Evolutionary conservation across 2,113 vertebrate species (phyloP).

Genomic region (Scomber scombrus): DNA sequence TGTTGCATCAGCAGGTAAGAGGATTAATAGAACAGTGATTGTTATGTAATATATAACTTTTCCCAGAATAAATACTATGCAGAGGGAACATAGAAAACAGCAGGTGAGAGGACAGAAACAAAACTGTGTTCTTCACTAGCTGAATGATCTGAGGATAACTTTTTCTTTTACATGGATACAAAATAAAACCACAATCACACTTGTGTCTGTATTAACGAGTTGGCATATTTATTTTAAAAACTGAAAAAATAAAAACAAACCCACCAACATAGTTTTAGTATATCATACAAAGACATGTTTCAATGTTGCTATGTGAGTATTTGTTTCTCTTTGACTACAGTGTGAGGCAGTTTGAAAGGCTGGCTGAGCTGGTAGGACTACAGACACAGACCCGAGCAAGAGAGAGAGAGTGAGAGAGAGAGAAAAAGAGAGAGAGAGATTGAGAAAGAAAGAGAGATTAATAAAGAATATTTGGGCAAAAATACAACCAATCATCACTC

Average conservation of each 20-base stretch:
- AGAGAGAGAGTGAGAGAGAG: constrained; percentile 29
- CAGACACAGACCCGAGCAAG: constrained; percentile 64
- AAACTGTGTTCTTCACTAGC: no score
- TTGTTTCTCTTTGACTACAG: constrained; percentile 81
- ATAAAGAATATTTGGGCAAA: constrained; percentile 58
- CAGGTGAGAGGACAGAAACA: neutral
- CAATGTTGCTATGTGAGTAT: constrained; percentile 82
- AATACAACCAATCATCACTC: constrained; percentile 53
- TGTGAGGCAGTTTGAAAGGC: constrained; percentile 88
- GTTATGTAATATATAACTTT: constrained; percentile 10
- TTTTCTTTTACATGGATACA: neutral
- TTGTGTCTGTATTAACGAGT: constrained; percentile 70
- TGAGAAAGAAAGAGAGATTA: constrained; percentile 43
- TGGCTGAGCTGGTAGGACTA: constrained; percentile 84
- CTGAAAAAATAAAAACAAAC: constrained; percentile 83
- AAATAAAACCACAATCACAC: constrained; percentile 30
- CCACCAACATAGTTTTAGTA: constrained; percentile 84
- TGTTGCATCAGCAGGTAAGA: constrained; percentile 1
- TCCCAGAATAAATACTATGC: constrained; percentile 10
- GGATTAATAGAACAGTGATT: constrained; percentile 18
- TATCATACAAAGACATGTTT: constrained; percentile 83
- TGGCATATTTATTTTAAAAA: constrained; percentile 87
- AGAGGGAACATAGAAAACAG: neutral
- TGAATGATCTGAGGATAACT: neutral
- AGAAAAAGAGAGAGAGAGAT: constrained; percentile 22